Evolutionary conservation across 2,797 vertebrate species (phyloP), one percentile per base, ranked within the genome.

Genomic region (Garrulus glandarius): DNA sequence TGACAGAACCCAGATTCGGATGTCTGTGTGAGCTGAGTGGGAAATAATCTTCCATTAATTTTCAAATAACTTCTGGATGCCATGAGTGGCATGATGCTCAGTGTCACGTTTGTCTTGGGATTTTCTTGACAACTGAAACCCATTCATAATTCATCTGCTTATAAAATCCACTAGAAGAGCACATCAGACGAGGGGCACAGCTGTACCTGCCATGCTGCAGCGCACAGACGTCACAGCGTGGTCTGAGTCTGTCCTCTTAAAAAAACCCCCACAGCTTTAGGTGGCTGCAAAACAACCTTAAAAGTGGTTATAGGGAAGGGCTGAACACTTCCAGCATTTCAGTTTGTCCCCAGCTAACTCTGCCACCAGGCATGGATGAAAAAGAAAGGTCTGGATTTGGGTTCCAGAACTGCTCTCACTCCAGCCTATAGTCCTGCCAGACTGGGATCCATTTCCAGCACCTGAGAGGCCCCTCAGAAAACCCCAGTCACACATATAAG

Each of bases 11-110:
- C 82, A 74, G 55, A 82, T 74, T 87, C 1, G 0, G 29, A 70
- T 49, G 55, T 29, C 59, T 65, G n/a, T 47, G 65, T 93, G 84
- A 84, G 84, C 43, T 83, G 39, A 61, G 79, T 14, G 32, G 47
- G 60, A 95, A 87, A 89, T 77, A 80, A 91, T 52, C 65, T 94
- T 47, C 68, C 79, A 77, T 74, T 89, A 77, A 70, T 85, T 96
- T 96, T 85, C 67, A 84, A 7, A 69, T 49, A 71, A 50, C 36
- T 89, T 78, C 68, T 52, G 52, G 64, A 23, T 85, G 64, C 44
- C 32, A 29, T 3, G 4, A 77, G 68, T 70, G 10, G 15, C 12
- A 0, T 59, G 17, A 67, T 39, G n/a, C 74, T 89, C 67, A 50
- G 7, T 57, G 74, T 68, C 78, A 29, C 57, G 21, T 72, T 94